These are phyloP conservation scores for Perca fluviatilis DNA, from an alignment of 2,113 vertebrate species.

Conservation along the genomic window DNA sequence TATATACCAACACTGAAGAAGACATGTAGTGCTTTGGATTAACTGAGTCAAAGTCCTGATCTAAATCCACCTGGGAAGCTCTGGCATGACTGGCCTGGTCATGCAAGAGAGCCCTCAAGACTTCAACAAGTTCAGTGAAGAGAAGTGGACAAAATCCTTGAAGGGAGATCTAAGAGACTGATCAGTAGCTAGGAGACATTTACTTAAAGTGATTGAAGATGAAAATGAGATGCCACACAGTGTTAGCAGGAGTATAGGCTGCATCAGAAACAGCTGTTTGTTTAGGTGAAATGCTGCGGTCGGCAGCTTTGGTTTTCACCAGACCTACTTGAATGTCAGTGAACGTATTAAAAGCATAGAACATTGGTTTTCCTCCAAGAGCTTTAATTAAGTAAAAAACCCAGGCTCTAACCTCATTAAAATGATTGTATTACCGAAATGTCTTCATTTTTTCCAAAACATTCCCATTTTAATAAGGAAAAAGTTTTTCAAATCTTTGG, in stretches of 20 bases:
- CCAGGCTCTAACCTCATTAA: too few species aligned
- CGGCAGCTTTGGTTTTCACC: constrained; percentile 17
- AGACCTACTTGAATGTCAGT: constrained; percentile 7
- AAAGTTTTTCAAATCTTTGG: too few species aligned
- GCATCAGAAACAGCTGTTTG: constrained; percentile 16
- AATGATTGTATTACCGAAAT: too few species aligned
- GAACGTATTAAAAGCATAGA: constrained; percentile 7
- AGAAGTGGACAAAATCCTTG: constrained; percentile 24
- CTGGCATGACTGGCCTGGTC: constrained; percentile 2
- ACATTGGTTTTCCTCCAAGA: not conserved
- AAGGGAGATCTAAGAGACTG: constrained; percentile 12
- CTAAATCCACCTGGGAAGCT: constrained; percentile 19
- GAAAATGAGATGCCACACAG: constrained; percentile 36
- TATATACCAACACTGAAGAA: not conserved
- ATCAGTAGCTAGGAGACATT: constrained; percentile 35
- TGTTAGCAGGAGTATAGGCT: constrained; percentile 27
- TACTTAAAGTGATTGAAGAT: constrained; percentile 31
- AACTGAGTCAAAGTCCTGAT: constrained; percentile 29
- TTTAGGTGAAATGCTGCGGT: constrained; percentile 9
- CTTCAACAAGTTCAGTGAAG: constrained; percentile 8
- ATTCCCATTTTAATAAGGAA: too few species aligned
- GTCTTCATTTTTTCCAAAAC: too few species aligned
- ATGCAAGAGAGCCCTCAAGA: constrained; percentile 11
- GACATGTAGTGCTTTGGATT: constrained; percentile 23
- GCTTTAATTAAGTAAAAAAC: constrained; percentile 15